phyloP scores from a whole-genome alignment of 2,888 invertebrate genomes.

The Liopterus haemorrhoidalis region DNA sequence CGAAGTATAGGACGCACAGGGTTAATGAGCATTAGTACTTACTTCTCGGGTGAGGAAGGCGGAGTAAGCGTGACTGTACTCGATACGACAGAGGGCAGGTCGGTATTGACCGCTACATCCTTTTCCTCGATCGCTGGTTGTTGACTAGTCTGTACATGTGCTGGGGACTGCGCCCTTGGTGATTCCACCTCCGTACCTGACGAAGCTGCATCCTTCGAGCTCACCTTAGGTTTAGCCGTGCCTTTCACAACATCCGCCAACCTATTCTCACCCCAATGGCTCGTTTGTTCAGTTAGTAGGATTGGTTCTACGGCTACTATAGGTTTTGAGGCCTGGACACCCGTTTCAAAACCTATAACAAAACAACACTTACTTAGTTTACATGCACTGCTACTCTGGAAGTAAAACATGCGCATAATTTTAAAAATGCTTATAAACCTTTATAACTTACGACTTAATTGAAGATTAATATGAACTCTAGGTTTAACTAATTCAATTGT shows the following conservation, averaged over 20 bases:
- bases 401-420: too few relatives aligned
- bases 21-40: constrained; percentile 43
- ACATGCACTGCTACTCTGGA: constrained; percentile 19
- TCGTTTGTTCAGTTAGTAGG: constrained; percentile 40
- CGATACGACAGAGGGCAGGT: too few relatives aligned
- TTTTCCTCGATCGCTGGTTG: constrained; percentile 36
- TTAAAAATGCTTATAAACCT: too few relatives aligned
- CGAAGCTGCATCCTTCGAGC: constrained; percentile 27
- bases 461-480: too few relatives aligned
- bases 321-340: constrained; percentile 27
- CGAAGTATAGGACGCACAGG: constrained; percentile 36
- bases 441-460: too few relatives aligned
- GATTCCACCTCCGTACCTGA: constrained; percentile 24
- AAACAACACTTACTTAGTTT: constrained; percentile 6
- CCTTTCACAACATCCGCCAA: constrained; percentile 76
- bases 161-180: constrained; percentile 20
- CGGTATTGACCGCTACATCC: constrained; percentile 35
- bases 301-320: constrained; percentile 33
- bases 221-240: constrained; percentile 54
- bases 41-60: constrained; percentile 59
- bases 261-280: constrained; percentile 55
- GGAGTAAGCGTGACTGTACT: constrained; percentile 51
- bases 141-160: constrained; percentile 15
- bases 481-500: too few relatives aligned
- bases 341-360: constrained; percentile 34